Conservation (phyloP, 2,797 vertebrate genomes). For the Pangasius macronema region DNA sequence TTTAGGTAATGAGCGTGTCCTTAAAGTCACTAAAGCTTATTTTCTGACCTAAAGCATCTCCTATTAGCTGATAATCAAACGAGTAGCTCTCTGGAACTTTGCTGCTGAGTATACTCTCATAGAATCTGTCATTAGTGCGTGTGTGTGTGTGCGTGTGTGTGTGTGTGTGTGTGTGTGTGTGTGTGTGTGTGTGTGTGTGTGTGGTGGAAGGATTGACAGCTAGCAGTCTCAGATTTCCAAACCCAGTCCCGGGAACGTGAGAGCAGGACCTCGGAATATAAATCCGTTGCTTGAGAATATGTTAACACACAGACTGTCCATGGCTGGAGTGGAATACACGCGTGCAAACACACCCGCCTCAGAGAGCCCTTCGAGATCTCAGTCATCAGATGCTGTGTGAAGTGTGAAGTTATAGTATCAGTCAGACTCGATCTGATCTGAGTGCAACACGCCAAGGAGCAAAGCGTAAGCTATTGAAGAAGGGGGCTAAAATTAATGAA, state of each 20-base stretch:
- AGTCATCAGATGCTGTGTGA: not conserved
- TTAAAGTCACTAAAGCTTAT: not conserved
- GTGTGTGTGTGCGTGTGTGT: not conserved
- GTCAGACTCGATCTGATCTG: not conserved
- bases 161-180: slow-evolving; percentile 12
- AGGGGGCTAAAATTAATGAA: not conserved
- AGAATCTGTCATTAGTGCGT: not conserved
- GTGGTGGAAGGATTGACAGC: not conserved
- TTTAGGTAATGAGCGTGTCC: not conserved
- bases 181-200: slow-evolving; percentile 3
- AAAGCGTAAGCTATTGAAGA: not conserved
- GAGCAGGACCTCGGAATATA: slow-evolving; percentile 9
- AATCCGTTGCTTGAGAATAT: slow-evolving; percentile 16
- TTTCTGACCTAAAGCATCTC: not conserved
- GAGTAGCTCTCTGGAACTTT: not conserved
- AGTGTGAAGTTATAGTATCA: slow-evolving; percentile 1
- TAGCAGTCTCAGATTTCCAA: not conserved
- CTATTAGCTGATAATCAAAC: not conserved
- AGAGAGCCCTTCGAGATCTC: not conserved
- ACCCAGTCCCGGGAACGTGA: not conserved
- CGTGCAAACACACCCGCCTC: not conserved
- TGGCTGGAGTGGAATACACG: not conserved
- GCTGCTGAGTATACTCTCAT: not conserved
- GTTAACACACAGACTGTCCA: slow-evolving; percentile 9
- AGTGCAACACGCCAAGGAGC: not conserved